A percentile compares a stretch with the other conserved stretches of the same genome.
These are phyloP conservation scores for Gallinago solitaria DNA, from an alignment of 2,797 vertebrate genomes.

Conservation along the genomic window DNA sequence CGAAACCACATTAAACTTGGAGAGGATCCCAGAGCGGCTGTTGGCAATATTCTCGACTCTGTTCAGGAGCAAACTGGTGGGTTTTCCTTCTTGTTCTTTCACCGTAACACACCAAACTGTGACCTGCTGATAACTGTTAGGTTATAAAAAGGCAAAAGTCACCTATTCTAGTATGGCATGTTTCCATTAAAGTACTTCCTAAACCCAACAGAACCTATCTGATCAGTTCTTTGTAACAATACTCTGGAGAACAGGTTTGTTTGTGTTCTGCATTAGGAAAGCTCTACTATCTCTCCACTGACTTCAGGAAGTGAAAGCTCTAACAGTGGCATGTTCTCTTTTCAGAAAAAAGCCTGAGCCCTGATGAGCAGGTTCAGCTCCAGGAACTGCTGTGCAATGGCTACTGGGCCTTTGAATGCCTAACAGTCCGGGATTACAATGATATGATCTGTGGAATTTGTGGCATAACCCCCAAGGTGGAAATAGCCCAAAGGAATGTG, in stretches of 20 bases:
- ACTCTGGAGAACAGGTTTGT: neutral
- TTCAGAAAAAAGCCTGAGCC: constrained; percentile 83
- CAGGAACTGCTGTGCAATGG: constrained; percentile 91
- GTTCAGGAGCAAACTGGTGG: constrained; percentile 81
- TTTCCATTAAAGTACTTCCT: neutral
- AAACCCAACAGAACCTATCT: neutral
- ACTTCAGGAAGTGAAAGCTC: neutral
- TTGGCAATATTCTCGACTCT: constrained; percentile 76
- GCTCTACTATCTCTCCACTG: neutral
- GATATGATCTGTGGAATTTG: constrained; percentile 99
- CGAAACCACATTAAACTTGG: constrained; percentile 88
- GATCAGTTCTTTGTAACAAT: neutral
- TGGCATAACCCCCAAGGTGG: constrained; percentile 92
- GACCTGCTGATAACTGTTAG: neutral
- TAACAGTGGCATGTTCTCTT: constrained; percentile 12
- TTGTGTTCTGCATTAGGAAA: neutral
- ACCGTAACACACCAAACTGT: neutral
- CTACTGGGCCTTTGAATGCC: constrained; percentile 97
- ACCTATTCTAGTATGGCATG: neutral
- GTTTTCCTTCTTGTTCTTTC: neutral
- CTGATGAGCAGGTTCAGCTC: constrained; percentile 82
- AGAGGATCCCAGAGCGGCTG: constrained; percentile 83
- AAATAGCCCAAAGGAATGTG: constrained; percentile 87
- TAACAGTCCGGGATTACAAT: constrained; percentile 95
- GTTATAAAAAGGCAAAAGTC: neutral